Evolutionary conservation across 1,140 invertebrate genomes (phyloP), one percentile per base, ranked within the genome.

Genomic region (Archivesica marissinica): DNA sequence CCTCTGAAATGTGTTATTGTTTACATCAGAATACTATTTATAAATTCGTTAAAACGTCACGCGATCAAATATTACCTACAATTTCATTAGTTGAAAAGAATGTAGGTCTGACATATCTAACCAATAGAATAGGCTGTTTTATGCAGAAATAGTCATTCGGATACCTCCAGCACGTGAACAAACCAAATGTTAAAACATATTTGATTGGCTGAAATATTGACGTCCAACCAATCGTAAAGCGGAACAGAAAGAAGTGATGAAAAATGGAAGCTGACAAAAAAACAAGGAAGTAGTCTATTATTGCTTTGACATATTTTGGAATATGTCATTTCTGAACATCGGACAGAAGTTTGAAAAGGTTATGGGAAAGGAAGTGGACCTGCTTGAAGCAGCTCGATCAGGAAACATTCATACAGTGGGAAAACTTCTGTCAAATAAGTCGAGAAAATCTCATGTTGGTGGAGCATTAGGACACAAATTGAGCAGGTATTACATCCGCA

Each of bases 341-440:
- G 39, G 74, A n/a, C 59, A 41, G 39, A 79, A 77, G 33, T 20
- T 82, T 47, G 61, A 85, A 59, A 87, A 86, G 54, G 85, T 86
- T 9, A 95, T 99, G 97, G 98, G 98, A 92, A 98, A 98, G 95
- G 98, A 99, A 94, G 97, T 98, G 94, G 98, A 99, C 95, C 96
- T 99, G 94, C 95, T 99, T 93, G 98, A 99, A 93, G 98, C 98
- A 90, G 97, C 98, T 87, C 96, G 98, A 91, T 97, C 96, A 94
- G 98, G 98, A 92, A 98, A 98, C 94, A 95, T 96, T 89, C 95
- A 95, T 84, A 96, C 97, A 88, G 97, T 99, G 66, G 98, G 98
- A 94, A 98, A 98, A 95, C 97, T 99, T 92, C 95, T 99, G 87
- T 96, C 95, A 90, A 96, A 97, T 94, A 96, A 97, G 79, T 13